These are phyloP conservation scores for Diachrysia chrysitis DNA, from an alignment of 2,888 invertebrate genomes.

Conservation along the genomic window DNA sequence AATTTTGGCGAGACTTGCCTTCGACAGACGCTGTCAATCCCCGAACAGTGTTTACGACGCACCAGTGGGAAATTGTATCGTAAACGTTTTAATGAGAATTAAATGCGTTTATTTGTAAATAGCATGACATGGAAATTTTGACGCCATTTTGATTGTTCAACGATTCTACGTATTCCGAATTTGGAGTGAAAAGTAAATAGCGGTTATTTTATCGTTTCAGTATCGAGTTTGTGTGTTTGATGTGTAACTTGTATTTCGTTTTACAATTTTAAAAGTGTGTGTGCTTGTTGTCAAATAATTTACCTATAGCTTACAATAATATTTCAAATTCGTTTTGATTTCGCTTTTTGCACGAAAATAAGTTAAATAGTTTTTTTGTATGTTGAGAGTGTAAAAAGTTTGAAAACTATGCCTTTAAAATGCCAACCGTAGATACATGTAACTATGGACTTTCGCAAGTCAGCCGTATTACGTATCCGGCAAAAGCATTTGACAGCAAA, in stretches of 20 bases:
- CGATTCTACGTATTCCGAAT: not conserved
- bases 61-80: slow-evolving; percentile 6
- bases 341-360: too few relatives aligned
- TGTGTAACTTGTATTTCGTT: not conserved
- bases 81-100: not conserved
- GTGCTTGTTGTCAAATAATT: not conserved
- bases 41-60: slow-evolving; percentile 10
- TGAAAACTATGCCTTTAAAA: too few relatives aligned
- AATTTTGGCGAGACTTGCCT: slow-evolving; percentile 10
- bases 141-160: not conserved
- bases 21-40: slow-evolving; percentile 19
- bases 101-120: not conserved
- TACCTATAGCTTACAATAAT: too few relatives aligned
- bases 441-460: too few relatives aligned
- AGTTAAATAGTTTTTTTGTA: too few relatives aligned
- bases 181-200: slow-evolving; percentile 1
- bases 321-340: too few relatives aligned
- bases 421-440: too few relatives aligned
- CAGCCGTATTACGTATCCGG: too few relatives aligned
- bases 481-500: too few relatives aligned
- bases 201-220: slow-evolving; percentile 1
- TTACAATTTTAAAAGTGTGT: not conserved
- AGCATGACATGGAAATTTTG: not conserved
- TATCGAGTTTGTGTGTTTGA: not conserved
- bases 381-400: too few relatives aligned